phyloP scores from a whole-genome alignment of 2,797 vertebrate genomes.

The Tachyglossus aculeatus region DNA sequence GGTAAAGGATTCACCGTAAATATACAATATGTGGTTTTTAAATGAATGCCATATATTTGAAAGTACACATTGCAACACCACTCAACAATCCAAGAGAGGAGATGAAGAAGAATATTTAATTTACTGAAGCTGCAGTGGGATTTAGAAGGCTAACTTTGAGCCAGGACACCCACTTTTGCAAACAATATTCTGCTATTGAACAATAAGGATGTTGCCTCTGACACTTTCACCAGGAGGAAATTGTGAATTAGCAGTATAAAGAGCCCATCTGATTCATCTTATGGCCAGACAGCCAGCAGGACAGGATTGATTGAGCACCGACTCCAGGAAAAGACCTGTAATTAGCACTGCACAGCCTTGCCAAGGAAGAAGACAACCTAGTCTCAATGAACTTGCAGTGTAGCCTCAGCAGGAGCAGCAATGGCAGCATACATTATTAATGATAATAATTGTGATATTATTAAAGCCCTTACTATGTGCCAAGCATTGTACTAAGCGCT shows the following conservation, averaged over 20 bases:
- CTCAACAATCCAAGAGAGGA: background rate
- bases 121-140: constrained; percentile 8
- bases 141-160: constrained; percentile 39
- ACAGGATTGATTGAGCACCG: too few species aligned
- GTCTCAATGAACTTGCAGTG: too few species aligned
- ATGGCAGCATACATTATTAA: too few species aligned
- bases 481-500: too few species aligned
- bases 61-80: background rate
- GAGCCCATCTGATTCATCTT: too few species aligned
- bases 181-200: constrained; percentile 48
- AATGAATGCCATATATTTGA: background rate
- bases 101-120: constrained; percentile 14
- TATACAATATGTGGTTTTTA: constrained; percentile 8
- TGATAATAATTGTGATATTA: too few species aligned
- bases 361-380: too few species aligned
- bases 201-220: constrained; percentile 30
- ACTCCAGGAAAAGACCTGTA: too few species aligned
- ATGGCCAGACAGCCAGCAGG: too few species aligned
- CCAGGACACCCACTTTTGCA: constrained; percentile 29
- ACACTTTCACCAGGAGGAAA: constrained; percentile 23
- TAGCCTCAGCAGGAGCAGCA: too few species aligned
- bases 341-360: too few species aligned
- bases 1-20: constrained; percentile 9
- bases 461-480: too few species aligned
- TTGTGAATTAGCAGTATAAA: constrained; percentile 12